Evolutionary conservation across 1,140 invertebrate species (phyloP).

Genomic region (Oryctes rhinoceros): DNA sequence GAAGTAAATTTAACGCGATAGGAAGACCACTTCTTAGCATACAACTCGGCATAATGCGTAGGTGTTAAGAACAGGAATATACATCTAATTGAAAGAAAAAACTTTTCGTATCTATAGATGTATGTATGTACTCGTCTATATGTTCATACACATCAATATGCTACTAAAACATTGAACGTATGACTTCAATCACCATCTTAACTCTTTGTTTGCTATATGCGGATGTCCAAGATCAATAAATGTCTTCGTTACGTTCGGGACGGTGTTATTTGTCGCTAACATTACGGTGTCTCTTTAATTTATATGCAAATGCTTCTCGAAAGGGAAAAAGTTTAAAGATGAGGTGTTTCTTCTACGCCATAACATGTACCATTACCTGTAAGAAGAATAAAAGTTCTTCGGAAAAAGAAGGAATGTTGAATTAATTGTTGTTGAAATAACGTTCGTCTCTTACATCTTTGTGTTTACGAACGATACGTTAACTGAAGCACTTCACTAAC

Average conservation of each 20-base stretch:
- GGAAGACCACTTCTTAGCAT: background rate
- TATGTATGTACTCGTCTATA: too few relatives aligned
- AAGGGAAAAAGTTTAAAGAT: background rate
- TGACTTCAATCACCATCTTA: too few relatives aligned
- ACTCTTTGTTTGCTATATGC: too few relatives aligned
- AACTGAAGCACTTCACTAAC: too few relatives aligned
- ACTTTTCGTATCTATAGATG: background rate
- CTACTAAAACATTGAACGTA: too few relatives aligned
- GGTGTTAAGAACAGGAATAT: background rate
- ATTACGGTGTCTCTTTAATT: slow-evolving; percentile 4
- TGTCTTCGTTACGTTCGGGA: background rate
- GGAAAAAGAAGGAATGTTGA: background rate
- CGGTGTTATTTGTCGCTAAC: background rate
- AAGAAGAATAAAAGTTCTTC: background rate
- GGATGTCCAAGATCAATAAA: background rate
- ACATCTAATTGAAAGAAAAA: background rate
- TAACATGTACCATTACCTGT: too few relatives aligned
- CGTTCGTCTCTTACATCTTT: background rate
- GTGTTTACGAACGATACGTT: too few relatives aligned
- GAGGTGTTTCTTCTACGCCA: background rate
- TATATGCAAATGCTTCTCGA: background rate
- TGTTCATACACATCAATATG: too few relatives aligned
- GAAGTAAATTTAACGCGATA: background rate
- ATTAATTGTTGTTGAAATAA: too few relatives aligned
- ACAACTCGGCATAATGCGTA: slow-evolving; percentile 3